Evolutionary conservation across 2,888 invertebrate genomes (phyloP).

Genomic region (Linnaemya tessellans): DNA sequence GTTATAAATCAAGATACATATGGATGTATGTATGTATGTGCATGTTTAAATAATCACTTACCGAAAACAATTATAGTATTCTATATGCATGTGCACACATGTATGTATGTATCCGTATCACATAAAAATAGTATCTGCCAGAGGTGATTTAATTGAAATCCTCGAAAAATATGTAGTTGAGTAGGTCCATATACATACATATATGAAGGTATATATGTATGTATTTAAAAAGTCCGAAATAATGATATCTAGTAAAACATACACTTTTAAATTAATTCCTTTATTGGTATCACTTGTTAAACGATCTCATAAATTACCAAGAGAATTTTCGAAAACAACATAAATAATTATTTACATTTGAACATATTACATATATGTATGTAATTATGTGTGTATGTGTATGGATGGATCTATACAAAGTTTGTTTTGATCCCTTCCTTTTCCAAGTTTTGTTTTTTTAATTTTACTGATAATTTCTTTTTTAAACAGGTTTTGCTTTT

Average conservation of each 20-base stretch:
- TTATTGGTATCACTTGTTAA: not conserved
- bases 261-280: not conserved
- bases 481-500: constrained; percentile 7
- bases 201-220: not conserved
- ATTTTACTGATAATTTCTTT: constrained; percentile 5
- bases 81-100: not conserved
- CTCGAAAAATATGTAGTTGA: not conserved
- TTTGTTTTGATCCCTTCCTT: constrained; percentile 9
- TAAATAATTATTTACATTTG: too few species aligned
- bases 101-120: not conserved
- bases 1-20: not conserved
- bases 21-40: too few species aligned
- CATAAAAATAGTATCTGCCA: not conserved
- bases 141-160: not conserved
- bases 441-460: constrained; percentile 12
- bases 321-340: not conserved
- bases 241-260: too few species aligned
- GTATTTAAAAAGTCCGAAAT: too few species aligned
- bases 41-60: not conserved
- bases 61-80: not conserved
- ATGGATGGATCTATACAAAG: not conserved
- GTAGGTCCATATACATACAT: too few species aligned
- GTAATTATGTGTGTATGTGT: not conserved
- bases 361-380: not conserved
- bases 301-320: not conserved